Conservation (phyloP, 2,888 invertebrate genomes). For the Anarsia innoxiella region DNA sequence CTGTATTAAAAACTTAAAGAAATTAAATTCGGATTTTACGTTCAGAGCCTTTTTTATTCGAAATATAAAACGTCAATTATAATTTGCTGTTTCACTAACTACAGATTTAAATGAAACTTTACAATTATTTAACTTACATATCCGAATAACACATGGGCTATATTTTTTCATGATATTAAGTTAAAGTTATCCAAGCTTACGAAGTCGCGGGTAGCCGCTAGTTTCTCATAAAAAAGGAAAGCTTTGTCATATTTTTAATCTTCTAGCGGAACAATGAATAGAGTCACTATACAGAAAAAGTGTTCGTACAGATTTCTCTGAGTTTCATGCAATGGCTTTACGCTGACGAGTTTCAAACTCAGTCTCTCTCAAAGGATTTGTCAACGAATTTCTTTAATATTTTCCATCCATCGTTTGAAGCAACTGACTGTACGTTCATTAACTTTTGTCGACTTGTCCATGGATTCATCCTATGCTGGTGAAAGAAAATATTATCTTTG, state of each 20-base stretch:
- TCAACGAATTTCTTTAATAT: neutral
- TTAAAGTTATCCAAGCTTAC: too few species aligned
- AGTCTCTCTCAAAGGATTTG: neutral
- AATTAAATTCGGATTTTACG: too few species aligned
- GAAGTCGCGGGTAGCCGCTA: too few species aligned
- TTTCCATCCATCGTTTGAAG: neutral
- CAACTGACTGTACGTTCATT: conserved; percentile 9
- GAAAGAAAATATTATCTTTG: conserved; percentile 15
- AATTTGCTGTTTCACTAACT: too few species aligned
- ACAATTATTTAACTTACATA: too few species aligned
- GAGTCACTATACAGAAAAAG: conserved; percentile 13
- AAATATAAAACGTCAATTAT: too few species aligned
- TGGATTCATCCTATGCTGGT: conserved; percentile 18
- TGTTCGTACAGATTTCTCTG: conserved; percentile 16
- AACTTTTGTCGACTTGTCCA: conserved; percentile 13
- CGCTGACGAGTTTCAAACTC: conserved; percentile 1
- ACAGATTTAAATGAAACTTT: too few species aligned
- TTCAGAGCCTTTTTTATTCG: too few species aligned
- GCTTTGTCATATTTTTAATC: conserved; percentile 46
- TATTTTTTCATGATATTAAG: too few species aligned
- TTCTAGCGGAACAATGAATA: conserved; percentile 34
- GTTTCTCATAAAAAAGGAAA: conserved; percentile 36
- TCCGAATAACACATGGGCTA: too few species aligned
- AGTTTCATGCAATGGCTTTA: too few species aligned
- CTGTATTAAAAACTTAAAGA: too few species aligned